Evolutionary conservation across 2,888 invertebrate genomes (phyloP), one percentile per base, ranked within the genome.

Genomic region (Cordylochernes scorpioides): DNA sequence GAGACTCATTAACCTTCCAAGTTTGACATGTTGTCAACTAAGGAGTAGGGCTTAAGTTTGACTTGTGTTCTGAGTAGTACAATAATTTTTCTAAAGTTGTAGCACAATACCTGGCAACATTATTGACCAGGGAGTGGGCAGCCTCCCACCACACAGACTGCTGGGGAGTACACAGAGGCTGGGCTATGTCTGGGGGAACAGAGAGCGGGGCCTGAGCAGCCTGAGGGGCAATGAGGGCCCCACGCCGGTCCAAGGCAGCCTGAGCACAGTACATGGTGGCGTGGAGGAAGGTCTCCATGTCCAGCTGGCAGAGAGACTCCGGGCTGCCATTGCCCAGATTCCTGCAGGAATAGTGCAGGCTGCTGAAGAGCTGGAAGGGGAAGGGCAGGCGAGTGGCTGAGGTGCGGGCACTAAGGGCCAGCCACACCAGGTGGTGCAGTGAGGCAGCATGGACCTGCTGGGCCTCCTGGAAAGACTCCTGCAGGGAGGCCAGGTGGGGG

Each of bases 211-310:
- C 43, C 16, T 45, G 44, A 13, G 43, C 30, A 14, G 12, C 26
- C 17, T 41, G 44, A 2, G 34, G 32, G 15, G 45, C 43, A 6
- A 42, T 33, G 7, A 36, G 31, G 12, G 39, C 33, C 15, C 37
- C 38, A 15, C 38, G 39, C 8, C 51, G 48, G 12, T 45, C 43
- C 6, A 46, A 32, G 6, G 35, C 25, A 16, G 33, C 19, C 13
- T 33, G 28, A 3, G 39, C 29, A 17, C 39, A 38, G 15, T 35
- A 39, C 13, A 41, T 32, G 31, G 60, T 48, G 2, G 59, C 58
- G 48, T 71, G 75, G 4, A 84, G 58, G 48, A 78, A 84, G 10
- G 74, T 67, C 45, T 78, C 68, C 13, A 77, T 54, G 50, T 86
- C 86, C 18, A 80, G 53, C 45, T 67, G 64, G 48, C 68, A 71